Percentiles rank a stretch among this genome's conserved stretches.
phyloP scores from a whole-genome alignment of 2,113 vertebrate species.

The Scomber scombrus region DNA sequence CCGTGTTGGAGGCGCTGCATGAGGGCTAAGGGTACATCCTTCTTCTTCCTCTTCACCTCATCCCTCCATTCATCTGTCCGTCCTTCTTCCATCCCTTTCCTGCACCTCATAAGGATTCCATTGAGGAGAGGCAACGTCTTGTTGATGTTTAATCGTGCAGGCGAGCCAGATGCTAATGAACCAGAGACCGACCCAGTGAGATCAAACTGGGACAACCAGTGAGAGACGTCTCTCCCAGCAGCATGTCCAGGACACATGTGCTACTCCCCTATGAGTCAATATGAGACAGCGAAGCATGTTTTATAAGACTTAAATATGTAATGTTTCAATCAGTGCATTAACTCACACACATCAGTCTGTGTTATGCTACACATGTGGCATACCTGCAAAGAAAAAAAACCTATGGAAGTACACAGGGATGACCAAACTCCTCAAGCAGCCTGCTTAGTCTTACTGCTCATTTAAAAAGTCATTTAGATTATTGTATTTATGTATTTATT shows the following conservation, averaged over 20 bases:
- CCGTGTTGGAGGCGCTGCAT: conserved; percentile 75
- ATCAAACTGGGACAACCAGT: conserved; percentile 53
- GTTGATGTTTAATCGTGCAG: conserved; percentile 58
- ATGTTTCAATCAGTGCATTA: neutral
- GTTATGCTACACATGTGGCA: neutral
- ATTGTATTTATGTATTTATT: neutral
- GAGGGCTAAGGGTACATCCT: conserved; percentile 80
- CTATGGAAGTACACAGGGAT: neutral
- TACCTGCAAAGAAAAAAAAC: neutral
- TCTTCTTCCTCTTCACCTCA: conserved; percentile 59
- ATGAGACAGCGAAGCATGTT: neutral
- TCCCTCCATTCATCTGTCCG: conserved; percentile 6
- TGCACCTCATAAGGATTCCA: conserved; percentile 66
- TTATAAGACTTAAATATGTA: neutral
- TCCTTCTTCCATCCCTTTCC: conserved; percentile 30
- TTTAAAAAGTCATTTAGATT: too few species aligned
- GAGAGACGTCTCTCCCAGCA: conserved; percentile 5
- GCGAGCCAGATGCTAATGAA: conserved; percentile 68
- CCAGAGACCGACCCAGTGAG: conserved; percentile 39
- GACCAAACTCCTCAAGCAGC: too few species aligned
- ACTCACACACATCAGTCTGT: neutral
- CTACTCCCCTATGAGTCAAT: neutral
- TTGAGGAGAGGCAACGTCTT: conserved; percentile 47
- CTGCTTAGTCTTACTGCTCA: too few species aligned
- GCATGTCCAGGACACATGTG: conserved; percentile 23